Evolutionary conservation across 1,140 invertebrate genomes (phyloP), one percentile per base, ranked within the genome.

Genomic region (Hyles euphorbiae): DNA sequence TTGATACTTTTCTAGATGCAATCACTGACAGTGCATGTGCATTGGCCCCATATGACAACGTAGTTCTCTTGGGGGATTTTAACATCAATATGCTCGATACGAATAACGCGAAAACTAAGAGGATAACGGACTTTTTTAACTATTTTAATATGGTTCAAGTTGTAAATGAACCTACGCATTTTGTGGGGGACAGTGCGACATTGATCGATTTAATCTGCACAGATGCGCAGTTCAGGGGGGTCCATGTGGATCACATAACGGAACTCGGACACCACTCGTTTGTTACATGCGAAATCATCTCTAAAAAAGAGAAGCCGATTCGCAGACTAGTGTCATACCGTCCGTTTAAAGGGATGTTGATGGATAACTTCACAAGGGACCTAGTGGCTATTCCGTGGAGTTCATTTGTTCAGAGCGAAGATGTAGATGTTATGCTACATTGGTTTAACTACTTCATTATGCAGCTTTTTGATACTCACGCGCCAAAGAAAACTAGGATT

Each of bases 401-500:
- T 0, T 1, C 43, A 0, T 50, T 73, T 9, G 3, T 34, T 6
- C n/a, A 47, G 0, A 4, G 51, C n/a, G 6, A 34, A n/a, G 45
- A 61, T 44, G 61, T 69, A 3, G 34, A 72, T 12, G 8, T 55
- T 11, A 68, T 66, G 69, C 53, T 72, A 2, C 32, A 61, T 47
- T 48, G 7, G 6, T 72, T 69, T 36, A 62, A 64, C 57, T 44
- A 12, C 9, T 59, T 45, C 45, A 49, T 67, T 9, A 48, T 34
- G 10, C 45, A 47, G 6, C 8, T 69, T 7, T 72, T 69, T 61
- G 60, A 69, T 55, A 12, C 50, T 22, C 66, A 74, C 55, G 68
- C 68, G 4, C 68, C 72, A 3, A 1, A 55, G 3, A 59, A 50
- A 34, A 51, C 54, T 9, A 55, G 47, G 32, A 56, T 34, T 22